Conservation (phyloP, 1,140 invertebrate genomes). For the Aleiodes sp. region DNA sequence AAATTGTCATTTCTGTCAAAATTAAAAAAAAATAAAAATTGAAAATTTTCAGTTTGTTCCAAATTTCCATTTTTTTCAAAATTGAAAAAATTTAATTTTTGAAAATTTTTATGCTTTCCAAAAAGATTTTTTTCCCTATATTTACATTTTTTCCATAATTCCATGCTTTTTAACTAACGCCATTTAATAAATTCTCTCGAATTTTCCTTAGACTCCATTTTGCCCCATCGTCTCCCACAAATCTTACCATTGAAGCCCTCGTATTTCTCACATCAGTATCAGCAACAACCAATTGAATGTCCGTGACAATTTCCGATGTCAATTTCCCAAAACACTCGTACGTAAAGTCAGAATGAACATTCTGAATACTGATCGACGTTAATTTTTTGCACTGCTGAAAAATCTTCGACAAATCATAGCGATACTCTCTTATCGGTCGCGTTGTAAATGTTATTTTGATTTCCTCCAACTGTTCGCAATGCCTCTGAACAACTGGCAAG, state of each 20-base stretch:
- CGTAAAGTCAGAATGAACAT: neutral
- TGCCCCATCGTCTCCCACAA: too few relatives aligned
- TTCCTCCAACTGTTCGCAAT: neutral
- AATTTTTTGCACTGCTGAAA: neutral
- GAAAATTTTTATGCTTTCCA: too few relatives aligned
- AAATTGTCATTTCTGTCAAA: too few relatives aligned
- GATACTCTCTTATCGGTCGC: neutral
- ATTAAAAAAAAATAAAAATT: too few relatives aligned
- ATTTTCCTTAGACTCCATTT: too few relatives aligned
- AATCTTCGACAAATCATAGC: neutral
- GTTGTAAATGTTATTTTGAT: neutral
- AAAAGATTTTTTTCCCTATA: too few relatives aligned
- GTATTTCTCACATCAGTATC: conserved; percentile 3
- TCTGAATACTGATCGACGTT: neutral
- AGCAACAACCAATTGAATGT: neutral
- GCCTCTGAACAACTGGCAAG: neutral
- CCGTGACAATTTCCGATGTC: neutral
- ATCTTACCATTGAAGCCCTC: neutral
- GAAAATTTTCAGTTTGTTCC: too few relatives aligned
- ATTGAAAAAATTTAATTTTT: too few relatives aligned
- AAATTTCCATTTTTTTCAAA: too few relatives aligned
- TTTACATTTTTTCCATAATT: too few relatives aligned
- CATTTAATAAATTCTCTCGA: too few relatives aligned
- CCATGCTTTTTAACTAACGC: too few relatives aligned
- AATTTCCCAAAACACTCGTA: neutral